Evolutionary conservation across 2,113 vertebrate species (phyloP).

Genomic region (Pteronura brasiliensis): DNA sequence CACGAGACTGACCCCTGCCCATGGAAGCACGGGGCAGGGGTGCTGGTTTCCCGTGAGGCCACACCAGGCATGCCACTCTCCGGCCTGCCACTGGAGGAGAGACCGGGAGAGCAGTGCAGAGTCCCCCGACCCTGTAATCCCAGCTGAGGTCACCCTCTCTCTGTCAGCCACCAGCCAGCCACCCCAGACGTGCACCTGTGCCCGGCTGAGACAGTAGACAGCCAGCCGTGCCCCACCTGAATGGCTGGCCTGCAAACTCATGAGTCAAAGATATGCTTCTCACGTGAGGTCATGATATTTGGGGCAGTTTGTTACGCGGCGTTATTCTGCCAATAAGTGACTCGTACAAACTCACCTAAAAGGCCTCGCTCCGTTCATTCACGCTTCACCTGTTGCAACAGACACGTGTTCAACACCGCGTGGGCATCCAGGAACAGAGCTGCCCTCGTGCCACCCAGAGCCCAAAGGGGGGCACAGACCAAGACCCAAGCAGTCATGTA

Average conservation of each 20-base stretch:
- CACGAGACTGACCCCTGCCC: no score
- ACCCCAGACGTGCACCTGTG: fast-evolving
- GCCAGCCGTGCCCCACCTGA: background rate
- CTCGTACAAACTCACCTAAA: background rate
- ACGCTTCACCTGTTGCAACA: background rate
- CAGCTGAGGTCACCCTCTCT: background rate
- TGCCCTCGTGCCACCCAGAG: fast-evolving
- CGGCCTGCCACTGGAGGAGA: no score
- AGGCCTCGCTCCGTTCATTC: background rate
- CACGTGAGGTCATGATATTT: background rate
- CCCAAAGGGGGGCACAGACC: fast-evolving
- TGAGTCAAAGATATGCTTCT: fast-evolving
- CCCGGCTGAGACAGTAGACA: background rate
- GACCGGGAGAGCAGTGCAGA: fast-evolving
- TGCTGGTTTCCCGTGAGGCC: background rate
- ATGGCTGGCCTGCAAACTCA: background rate
- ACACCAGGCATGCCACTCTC: no score
- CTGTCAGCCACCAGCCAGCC: background rate
- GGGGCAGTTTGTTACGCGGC: background rate
- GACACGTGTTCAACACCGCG: no score
- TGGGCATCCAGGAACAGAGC: background rate
- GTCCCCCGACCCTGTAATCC: background rate
- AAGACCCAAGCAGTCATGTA: background rate
- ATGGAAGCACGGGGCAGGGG: no score
- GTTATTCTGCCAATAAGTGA: background rate